Conservation (phyloP, 2,113 vertebrate genomes). For the Saguinus imperator region DNA sequence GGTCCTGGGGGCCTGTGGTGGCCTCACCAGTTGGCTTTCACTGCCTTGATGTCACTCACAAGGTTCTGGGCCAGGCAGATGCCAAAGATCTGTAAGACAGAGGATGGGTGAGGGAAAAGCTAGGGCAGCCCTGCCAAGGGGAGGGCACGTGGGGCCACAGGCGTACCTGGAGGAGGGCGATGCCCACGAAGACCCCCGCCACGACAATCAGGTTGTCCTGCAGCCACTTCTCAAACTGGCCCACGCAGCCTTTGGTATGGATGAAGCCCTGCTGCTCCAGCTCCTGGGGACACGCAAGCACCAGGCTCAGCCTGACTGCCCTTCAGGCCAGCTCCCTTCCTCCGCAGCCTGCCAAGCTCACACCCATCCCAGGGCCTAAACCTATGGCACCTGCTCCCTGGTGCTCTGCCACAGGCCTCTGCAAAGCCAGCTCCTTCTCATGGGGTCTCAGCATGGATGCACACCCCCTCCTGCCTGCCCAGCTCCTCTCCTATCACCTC, state of each 20-base stretch:
- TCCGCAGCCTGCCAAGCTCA: not conserved
- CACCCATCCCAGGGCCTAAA: rapidly evolving
- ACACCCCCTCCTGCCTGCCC: not conserved
- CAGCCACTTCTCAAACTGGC: conserved; percentile 95
- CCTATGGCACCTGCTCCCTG: not conserved
- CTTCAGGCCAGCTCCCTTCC: not conserved
- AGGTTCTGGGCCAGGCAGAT: conserved; percentile 95
- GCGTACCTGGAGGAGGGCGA: conserved; percentile 92
- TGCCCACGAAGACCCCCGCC: conserved; percentile 90
- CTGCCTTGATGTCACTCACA: conserved; percentile 91
- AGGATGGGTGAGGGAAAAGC: not conserved
- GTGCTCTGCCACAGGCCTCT: not conserved
- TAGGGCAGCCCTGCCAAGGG: rapidly evolving
- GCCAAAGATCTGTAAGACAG: conserved; percentile 89
- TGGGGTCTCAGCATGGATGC: not conserved
- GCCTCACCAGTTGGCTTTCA: conserved; percentile 94
- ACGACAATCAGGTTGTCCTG: conserved; percentile 93
- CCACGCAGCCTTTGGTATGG: conserved; percentile 94
- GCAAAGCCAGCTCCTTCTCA: not conserved
- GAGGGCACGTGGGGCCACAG: rapidly evolving
- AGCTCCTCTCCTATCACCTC: not conserved
- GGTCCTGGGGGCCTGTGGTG: not conserved
- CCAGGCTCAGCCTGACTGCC: not conserved
- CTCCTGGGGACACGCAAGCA: conserved; percentile 81
- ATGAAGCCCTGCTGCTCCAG: conserved; percentile 90